These are phyloP conservation scores for Hoplodrina blanda DNA, from an alignment of 2,888 invertebrate species.

Conservation along the genomic window DNA sequence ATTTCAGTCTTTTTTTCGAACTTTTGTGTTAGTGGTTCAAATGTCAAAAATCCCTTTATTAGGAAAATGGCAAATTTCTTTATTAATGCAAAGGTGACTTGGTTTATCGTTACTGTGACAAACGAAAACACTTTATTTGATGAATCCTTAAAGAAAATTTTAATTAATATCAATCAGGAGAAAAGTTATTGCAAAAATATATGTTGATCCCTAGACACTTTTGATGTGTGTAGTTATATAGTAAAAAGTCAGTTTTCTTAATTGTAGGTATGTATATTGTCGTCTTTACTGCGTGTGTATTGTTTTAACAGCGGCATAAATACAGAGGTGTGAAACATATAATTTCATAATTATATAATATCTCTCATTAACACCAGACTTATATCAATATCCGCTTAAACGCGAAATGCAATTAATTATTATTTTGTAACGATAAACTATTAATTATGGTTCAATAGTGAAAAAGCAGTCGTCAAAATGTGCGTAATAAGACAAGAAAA, in stretches of 20 bases:
- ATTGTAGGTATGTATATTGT: background rate
- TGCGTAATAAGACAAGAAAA: background rate
- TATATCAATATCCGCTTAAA: conserved; percentile 5
- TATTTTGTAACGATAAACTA: conserved; percentile 5
- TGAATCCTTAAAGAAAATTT: no score
- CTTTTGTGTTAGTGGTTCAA: no score
- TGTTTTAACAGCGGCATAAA: background rate
- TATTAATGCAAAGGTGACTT: no score
- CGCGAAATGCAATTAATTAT: conserved; percentile 24
- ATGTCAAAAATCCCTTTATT: no score
- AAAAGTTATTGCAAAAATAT: no score
- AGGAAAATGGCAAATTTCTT: no score
- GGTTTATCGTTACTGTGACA: no score
- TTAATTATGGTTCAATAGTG: conserved; percentile 1
- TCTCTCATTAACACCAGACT: background rate
- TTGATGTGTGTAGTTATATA: no score
- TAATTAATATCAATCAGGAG: no score
- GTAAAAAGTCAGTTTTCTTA: background rate
- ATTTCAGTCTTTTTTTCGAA: no score
- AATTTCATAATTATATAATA: background rate
- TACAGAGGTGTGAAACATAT: background rate
- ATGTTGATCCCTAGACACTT: no score
- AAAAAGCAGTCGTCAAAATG: conserved; percentile 13
- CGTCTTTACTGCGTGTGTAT: background rate
- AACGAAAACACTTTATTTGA: no score